phyloP scores from a whole-genome alignment of 2,113 vertebrate genomes.

The Prochilodus magdalenae region DNA sequence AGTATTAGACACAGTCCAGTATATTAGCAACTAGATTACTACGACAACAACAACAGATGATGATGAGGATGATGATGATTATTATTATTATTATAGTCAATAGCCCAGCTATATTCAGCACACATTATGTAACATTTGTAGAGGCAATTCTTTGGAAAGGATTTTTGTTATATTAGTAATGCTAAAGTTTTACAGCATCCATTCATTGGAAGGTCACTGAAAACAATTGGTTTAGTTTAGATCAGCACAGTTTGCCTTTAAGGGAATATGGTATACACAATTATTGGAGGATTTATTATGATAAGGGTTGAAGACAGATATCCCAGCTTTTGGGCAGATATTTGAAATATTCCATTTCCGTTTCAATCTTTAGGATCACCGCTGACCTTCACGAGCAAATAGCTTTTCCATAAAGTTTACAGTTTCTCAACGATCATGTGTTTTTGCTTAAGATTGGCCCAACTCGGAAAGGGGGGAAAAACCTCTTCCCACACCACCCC shows the following conservation, averaged over 20 bases:
- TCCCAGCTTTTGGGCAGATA: slow-evolving; percentile 22
- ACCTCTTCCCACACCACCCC: background rate
- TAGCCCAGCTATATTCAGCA: no score
- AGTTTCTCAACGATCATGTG: slow-evolving; percentile 35
- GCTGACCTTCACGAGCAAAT: slow-evolving; percentile 29
- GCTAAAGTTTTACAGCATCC: background rate
- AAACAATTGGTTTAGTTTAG: background rate
- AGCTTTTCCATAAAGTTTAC: slow-evolving; percentile 44
- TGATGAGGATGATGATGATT: no score
- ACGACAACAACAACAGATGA: no score
- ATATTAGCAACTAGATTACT: background rate
- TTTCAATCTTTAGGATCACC: slow-evolving; percentile 16
- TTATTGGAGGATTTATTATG: slow-evolving; percentile 9
- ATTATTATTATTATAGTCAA: no score
- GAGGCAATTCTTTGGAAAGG: no score
- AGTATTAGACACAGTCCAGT: background rate
- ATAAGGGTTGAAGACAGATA: slow-evolving; percentile 20
- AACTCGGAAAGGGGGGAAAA: slow-evolving; percentile 5
- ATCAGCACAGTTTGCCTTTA: background rate
- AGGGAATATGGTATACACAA: slow-evolving; percentile 21
- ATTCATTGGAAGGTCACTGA: background rate
- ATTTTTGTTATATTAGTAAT: no score
- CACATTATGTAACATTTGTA: no score
- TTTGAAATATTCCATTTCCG: slow-evolving; percentile 35
- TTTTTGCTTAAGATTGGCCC: slow-evolving; percentile 32